These are phyloP conservation scores for Drosophila prosaltans DNA, from an alignment of 1,140 invertebrate genomes.

Conservation along the genomic window DNA sequence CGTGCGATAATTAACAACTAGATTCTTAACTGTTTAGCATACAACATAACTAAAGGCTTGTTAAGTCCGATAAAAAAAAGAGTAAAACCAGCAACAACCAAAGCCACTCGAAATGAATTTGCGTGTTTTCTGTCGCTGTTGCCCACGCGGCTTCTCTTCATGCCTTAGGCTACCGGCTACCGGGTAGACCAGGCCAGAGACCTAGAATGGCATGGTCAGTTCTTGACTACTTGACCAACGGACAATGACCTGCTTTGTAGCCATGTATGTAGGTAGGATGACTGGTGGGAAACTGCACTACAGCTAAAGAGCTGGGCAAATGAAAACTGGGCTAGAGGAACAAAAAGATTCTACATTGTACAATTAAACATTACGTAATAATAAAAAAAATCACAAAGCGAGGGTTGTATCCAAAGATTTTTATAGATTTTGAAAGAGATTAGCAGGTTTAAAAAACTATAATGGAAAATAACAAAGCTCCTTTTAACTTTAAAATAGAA, in stretches of 20 bases:
- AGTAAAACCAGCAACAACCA: constrained; percentile 41
- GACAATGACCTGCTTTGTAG: background rate
- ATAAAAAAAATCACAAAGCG: constrained; percentile 6
- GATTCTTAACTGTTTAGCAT: constrained; percentile 70
- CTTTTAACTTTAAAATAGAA: too few relatives aligned
- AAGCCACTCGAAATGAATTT: constrained; percentile 58
- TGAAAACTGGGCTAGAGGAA: constrained; percentile 2
- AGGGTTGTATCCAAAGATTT: too few relatives aligned
- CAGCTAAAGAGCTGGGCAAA: background rate
- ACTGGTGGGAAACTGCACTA: constrained; percentile 3
- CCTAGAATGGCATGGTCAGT: too few relatives aligned
- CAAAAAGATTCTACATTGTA: background rate
- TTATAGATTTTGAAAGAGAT: too few relatives aligned
- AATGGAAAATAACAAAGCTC: too few relatives aligned
- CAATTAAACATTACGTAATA: background rate
- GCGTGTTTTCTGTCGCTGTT: constrained; percentile 52
- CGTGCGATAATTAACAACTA: constrained; percentile 77
- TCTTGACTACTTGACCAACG: background rate
- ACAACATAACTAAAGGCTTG: constrained; percentile 71
- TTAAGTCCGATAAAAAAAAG: constrained; percentile 65
- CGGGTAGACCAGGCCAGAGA: constrained; percentile 5
- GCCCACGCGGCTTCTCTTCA: constrained; percentile 30
- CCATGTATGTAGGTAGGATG: constrained; percentile 1
- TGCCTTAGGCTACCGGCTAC: constrained; percentile 6
- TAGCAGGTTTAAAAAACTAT: too few relatives aligned